phyloP scores from a whole-genome alignment of 2,113 vertebrate species.

The Misgurnus anguillicaudatus region DNA sequence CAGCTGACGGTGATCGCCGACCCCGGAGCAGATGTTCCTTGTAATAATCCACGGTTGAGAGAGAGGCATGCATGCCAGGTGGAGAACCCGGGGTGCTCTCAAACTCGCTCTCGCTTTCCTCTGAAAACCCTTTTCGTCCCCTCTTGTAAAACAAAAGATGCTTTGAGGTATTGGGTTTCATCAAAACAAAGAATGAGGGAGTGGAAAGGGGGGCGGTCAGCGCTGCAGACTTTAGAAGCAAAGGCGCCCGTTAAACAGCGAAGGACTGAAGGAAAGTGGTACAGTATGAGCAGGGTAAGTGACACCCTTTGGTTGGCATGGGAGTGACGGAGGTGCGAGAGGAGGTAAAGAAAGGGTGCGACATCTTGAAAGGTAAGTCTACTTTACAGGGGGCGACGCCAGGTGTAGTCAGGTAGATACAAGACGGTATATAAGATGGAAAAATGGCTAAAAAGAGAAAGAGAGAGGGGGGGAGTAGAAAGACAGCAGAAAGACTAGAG shows the following conservation, averaged over 20 bases:
- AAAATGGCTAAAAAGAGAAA: conserved; percentile 55
- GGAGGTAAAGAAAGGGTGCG: background rate
- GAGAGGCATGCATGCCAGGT: conserved; percentile 76
- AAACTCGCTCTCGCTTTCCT: conserved; percentile 34
- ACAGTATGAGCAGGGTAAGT: background rate
- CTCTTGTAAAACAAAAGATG: conserved; percentile 76
- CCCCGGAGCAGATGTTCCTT: conserved; percentile 80
- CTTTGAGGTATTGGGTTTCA: conserved; percentile 78
- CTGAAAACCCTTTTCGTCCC: conserved; percentile 39
- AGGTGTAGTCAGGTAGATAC: background rate
- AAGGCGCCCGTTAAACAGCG: conserved; percentile 2
- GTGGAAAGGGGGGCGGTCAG: conserved; percentile 59
- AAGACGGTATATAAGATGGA: background rate
- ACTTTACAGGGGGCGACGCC: background rate
- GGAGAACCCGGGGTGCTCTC: conserved; percentile 71
- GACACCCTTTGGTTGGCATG: background rate
- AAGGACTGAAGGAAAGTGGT: conserved; percentile 37
- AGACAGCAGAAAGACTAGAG: conserved; percentile 54
- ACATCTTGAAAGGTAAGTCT: background rate
- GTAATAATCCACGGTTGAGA: conserved; percentile 79
- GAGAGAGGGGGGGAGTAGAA: background rate
- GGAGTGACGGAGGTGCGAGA: background rate
- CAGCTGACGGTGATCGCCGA: conserved; percentile 73
- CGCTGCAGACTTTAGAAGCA: background rate
- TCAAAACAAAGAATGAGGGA: conserved; percentile 70